Base-by-base conservation (phyloP, 2,113 vertebrate species). In the Spheniscus mendiculus region DNA sequence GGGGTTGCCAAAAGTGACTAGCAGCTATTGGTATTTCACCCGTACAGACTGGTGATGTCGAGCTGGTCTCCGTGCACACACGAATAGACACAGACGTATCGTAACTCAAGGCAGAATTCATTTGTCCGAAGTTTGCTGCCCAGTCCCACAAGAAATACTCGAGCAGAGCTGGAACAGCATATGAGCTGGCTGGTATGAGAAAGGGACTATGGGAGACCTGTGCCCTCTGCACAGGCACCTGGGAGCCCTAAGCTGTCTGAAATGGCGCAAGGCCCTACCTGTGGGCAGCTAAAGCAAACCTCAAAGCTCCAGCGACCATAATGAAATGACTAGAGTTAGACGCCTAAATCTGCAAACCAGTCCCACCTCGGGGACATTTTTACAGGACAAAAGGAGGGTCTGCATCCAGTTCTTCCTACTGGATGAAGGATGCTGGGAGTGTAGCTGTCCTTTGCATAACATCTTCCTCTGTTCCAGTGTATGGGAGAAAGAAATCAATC, bases 41-140 rank as follows among this genome's bases (percentile, higher is more conserved):
- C 81, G 34, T 7, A 11, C 58, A 65, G 32, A 32, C 6, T 61
- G 40, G 20, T 6, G 73, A 47, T 1, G 1, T 2, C 0, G 0
- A 70, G n/a, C 32, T 77, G 44, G n/a, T 50, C 52, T 29, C 47
- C 49, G 42, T 10, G 17, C 16, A 18, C 4, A 8, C 36, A 53
- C 6, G 7, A 82, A n/a, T 0, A 36, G 32, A 62, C 34, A 32
- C 7, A 74, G 42, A 59, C 16, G 49, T 6, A 45, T 16, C 3
- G 0, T 34, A 42, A 3, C 27, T 32, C 55, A 45, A n/a, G 71
- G 72, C 21, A 87, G n/a, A 87, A 87, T 34, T 72, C 11, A 67
- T 44, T 62, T 44, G 18, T 13, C 62, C 74, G 47, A 32, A 9
- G 11, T 55, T 69, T 50, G 5, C 25, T 87, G 49, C 44, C 25